Percentiles rank a stretch among this genome's conserved stretches.
These are phyloP conservation scores for Anseranas semipalmata DNA, from an alignment of 2,113 vertebrate species.

Conservation along the genomic window DNA sequence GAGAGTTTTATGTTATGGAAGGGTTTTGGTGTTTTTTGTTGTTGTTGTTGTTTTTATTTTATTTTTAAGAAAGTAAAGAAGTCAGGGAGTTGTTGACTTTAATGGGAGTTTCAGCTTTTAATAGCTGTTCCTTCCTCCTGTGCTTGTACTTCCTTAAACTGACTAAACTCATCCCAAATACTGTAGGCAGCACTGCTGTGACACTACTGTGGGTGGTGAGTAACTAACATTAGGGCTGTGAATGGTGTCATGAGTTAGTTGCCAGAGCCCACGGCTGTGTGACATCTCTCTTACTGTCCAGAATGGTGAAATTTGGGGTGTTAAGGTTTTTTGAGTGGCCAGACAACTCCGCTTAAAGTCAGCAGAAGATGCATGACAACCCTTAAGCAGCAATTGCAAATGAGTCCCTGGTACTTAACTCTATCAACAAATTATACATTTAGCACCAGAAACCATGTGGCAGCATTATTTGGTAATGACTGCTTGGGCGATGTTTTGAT, in stretches of 20 bases:
- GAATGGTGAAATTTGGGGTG: not conserved
- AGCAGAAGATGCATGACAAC: not conserved
- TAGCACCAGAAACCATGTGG: constrained; percentile 9
- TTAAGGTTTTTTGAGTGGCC: not conserved
- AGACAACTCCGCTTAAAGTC: not conserved
- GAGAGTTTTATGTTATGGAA: not conserved
- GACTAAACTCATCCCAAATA: not conserved
- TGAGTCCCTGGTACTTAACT: not conserved
- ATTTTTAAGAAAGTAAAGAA: not conserved
- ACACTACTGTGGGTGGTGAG: not conserved
- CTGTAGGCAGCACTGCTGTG: not conserved
- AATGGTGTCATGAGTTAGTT: not conserved
- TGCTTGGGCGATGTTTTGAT: constrained; percentile 37
- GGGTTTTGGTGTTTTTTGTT: not conserved
- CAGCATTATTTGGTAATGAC: constrained; percentile 42
- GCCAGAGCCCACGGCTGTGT: not conserved
- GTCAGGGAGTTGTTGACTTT: not conserved
- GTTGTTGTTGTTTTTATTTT: not conserved
- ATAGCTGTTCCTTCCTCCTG: not conserved
- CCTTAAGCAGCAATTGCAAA: constrained; percentile 1
- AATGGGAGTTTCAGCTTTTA: not conserved
- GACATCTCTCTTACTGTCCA: not conserved
- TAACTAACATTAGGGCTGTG: not conserved
- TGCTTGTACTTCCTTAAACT: not conserved
- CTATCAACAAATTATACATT: not conserved